Evolutionary conservation across 2,888 invertebrate genomes (phyloP), one percentile per base, ranked within the genome.

Genomic region (Latheticus oryzae): DNA sequence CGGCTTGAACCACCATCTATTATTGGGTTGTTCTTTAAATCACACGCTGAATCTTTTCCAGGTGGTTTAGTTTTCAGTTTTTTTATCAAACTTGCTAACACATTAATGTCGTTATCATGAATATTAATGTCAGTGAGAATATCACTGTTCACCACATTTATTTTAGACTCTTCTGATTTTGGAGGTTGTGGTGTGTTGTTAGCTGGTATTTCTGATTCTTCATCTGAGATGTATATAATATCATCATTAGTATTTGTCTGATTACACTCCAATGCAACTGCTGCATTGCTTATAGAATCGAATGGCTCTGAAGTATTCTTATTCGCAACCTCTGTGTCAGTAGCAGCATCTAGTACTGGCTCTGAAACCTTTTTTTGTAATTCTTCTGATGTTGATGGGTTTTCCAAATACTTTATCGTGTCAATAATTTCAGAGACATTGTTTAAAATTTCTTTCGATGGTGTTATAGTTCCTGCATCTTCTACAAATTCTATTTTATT

Each of bases 61-160:
- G 2, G 5, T 8, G 24, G 9, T n/a, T 2, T 9, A n/a, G n/a
- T 9, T 28, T 3, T 28, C 11, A 5, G 28, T 28, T 28, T 28
- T 15, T 17, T 35, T 24, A 2, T 15, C 23, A 2, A 2, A 11
- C n/a, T 9, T 21, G 1, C 67, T 5, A 67, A 15, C 3, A 66
- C 16, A 37, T 59, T 33, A 19, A 40, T 19, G 13, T 70, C 68
- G 4, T 40, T 58, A 9, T 51, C 21, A 23, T 52, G 60, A 5
- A 30, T 33, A 11, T 61, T 40, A 1, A 62, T 24, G 3, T 48
- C 26, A 8, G 61, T 52, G 4, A 62, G 24, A 7, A 65, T 3
- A 9, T 30, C 15, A 12, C 43, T 60, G 37, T 64, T 62, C 50
- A 60, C 58, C 12, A 68, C 60, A 9, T 30, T 37, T 7, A 69